Conservation (phyloP, 2,797 vertebrate genomes). For the Vipera latastei region DNA sequence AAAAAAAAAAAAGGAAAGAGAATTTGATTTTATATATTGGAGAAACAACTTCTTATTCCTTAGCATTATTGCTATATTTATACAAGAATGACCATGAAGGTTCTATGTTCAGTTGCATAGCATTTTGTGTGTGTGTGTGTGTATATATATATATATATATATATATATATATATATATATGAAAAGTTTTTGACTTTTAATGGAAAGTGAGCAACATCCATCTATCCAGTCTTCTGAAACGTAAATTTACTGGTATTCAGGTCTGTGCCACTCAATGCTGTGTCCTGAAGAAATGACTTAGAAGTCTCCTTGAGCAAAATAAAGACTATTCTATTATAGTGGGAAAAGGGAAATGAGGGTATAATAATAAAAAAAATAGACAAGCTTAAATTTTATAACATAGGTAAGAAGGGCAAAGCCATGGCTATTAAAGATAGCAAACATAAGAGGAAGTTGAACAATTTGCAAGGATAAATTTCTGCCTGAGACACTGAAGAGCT, state of each 20-base stretch:
- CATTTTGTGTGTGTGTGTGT: too few relatives aligned
- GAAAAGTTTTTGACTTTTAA: not conserved
- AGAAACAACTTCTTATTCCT: accelerated
- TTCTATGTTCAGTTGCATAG: not conserved
- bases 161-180: too few relatives aligned
- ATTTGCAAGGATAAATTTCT: not conserved
- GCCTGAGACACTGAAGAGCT: not conserved
- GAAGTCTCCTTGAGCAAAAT: too few relatives aligned
- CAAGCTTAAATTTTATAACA: not conserved
- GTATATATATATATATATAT: too few relatives aligned
- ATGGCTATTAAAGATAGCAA: not conserved
- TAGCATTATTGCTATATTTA: not conserved
- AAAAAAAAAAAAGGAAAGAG: not conserved
- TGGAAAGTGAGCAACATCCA: not conserved
- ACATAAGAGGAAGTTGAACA: not conserved
- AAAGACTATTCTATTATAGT: too few relatives aligned
- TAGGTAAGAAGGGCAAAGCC: not conserved
- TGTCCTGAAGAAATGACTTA: not conserved
- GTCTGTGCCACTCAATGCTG: not conserved
- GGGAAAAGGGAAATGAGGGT: too few relatives aligned
- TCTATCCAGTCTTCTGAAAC: not conserved
- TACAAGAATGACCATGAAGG: not conserved
- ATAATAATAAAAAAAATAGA: too few relatives aligned
- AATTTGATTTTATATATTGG: accelerated
- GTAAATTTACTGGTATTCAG: not conserved